Base-by-base conservation (phyloP, 2,888 invertebrate genomes). In the Nineta flava region DNA sequence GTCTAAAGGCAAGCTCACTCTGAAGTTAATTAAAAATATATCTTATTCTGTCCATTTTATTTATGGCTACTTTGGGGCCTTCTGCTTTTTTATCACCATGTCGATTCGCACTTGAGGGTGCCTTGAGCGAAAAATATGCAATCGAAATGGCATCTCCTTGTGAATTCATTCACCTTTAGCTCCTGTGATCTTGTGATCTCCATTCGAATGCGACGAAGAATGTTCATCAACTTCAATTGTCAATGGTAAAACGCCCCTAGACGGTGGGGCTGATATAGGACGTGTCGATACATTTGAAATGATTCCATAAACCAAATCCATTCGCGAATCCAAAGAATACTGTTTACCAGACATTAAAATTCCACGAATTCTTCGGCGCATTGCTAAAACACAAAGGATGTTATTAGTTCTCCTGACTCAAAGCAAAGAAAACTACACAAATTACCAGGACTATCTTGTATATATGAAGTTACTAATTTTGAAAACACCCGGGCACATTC, bases 281-380 rank as follows among this genome's bases (percentile, higher is more conserved):
- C 58, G 55, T 13, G 56, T 6, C 4, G 26, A 5, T 26, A 58
- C 58, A 35, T 70, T 71, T 41, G 72, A 68, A 65, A 79, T 77
- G 57, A 80, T 65, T 3, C 80, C 83, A 61, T 86, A 85, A 40
- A 91, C 90, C 61, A 93, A 76, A 63, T 92, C 92, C 79, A 92
- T 82, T 60, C 87, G 81, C 0, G 92, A 92, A 68, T 93, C 93
- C 57, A 93, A 70, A 0, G 91, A 92, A 65, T 86, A 90, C 66
- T 90, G 91, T 66, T 90, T 91, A 35, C 91, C 90, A 2, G 87
- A 82, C 82, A 88, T 87, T 58, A 91, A 73, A 63, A 92, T 90
- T 9, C 91, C 91, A 21, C 83, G 78, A 55, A 92, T 86, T 44
- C 91, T 77, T 15, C 91, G 77, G 31, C 90, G 75, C 81, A 90